Base-by-base conservation (phyloP, 1,140 invertebrate species). In the Zaprionus capensis region DNA sequence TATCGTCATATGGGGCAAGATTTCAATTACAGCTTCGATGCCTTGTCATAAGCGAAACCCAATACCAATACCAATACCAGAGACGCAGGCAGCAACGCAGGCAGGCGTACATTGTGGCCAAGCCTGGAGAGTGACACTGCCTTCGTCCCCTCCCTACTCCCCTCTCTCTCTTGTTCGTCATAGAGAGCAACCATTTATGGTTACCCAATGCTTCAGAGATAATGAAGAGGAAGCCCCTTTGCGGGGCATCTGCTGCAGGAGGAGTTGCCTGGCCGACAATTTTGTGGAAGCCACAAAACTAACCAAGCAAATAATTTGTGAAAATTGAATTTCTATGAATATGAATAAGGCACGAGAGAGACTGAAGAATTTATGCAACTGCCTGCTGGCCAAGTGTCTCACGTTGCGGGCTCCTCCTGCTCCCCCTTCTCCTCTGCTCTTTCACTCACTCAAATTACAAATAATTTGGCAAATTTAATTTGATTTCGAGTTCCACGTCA, bases 241-340 rank as follows among this genome's bases (percentile, higher is more conserved):
- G 74, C n/a, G 6, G 7, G 41, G 41, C 41, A n/a, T 6, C 6
- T 17, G 41, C 36, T 38, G 36, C 12, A 5, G 36, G 4, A 46
- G 41, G 7, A 46, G 41, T 46, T 46, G n/a, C 41, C 41, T 17
- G 41, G n/a, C 44, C 74, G 72, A 83, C 78, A 88, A 88, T 87
- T 87, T 76, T 87, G 83, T 78, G 81, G 84, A 87, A 87, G 81
- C 84, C 84, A 88, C 84, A 87, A 55, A 87, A 87, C 84, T 84
- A 87, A 88, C 84, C 84, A 90, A 81, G 84, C 84, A 84, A 88
- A 88, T 88, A 88, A 88, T 84, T 88, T 84, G 78, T 46, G 64
- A 81, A 88, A 88, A 88, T 88, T 88, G 69, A 88, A 84, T 88
- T 88, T 82, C 74, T 64, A 74, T 80, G 71, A 81, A 80, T 76